phyloP scores from a whole-genome alignment of 2,113 vertebrate genomes.

The Phalacrocorax pelagicus region DNA sequence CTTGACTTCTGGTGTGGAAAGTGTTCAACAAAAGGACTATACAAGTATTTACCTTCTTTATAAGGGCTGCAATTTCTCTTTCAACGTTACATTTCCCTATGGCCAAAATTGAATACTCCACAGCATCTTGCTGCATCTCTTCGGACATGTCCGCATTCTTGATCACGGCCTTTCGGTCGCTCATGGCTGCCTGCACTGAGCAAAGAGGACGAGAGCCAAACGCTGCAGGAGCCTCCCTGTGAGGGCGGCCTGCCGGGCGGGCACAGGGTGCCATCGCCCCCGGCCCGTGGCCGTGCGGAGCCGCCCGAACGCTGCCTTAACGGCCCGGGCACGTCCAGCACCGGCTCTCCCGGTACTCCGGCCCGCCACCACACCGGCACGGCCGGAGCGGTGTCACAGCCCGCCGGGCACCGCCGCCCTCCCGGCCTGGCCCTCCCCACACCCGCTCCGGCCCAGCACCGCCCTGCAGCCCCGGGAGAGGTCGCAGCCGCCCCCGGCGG shows the following conservation, averaged over 20 bases:
- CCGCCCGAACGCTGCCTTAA: too few species aligned
- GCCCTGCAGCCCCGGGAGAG: too few species aligned
- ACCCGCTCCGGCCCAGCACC: too few species aligned
- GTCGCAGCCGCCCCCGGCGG: too few species aligned
- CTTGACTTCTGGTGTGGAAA: neutral
- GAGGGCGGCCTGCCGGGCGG: neutral
- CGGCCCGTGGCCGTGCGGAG: too few species aligned
- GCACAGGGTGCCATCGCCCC: too few species aligned
- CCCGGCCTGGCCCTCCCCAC: too few species aligned
- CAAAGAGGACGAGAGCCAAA: neutral
- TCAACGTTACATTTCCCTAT: slow-evolving; percentile 87
- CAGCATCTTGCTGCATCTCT: slow-evolving; percentile 96
- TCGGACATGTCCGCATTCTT: slow-evolving; percentile 97
- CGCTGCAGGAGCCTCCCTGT: neutral
- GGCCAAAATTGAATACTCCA: slow-evolving; percentile 81
- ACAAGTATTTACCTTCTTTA: slow-evolving; percentile 77
- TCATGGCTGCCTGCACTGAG: slow-evolving; percentile 81
- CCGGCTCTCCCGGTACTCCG: too few species aligned
- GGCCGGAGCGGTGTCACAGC: too few species aligned
- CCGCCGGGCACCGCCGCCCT: neutral
- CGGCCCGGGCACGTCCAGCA: too few species aligned
- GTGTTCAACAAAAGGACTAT: neutral
- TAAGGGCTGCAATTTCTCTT: slow-evolving; percentile 83
- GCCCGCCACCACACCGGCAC: too few species aligned
- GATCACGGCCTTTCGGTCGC: slow-evolving; percentile 93